Evolutionary conservation across 1,140 invertebrate genomes (phyloP), one percentile per base, ranked within the genome.

Genomic region (Cryptotermes secundus): DNA sequence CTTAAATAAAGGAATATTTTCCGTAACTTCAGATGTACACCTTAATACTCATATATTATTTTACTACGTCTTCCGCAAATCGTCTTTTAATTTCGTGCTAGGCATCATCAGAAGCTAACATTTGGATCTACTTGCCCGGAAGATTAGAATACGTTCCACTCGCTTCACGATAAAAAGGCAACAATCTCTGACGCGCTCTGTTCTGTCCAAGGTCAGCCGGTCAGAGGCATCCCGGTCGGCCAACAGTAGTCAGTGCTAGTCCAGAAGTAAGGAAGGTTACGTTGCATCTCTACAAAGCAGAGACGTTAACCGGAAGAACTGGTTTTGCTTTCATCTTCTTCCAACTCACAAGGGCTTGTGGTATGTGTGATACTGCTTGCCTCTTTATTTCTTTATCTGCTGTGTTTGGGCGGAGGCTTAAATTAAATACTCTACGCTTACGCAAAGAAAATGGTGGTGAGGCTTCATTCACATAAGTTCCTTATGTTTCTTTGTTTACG

Each of bases 221-320:
- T 72, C n/a, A 26, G 26, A n/a, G 26, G 1, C 26, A 4, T 72
- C 59, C 3, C 45, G 16, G 45, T 19, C 45, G 16, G 45, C 45
- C 45, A 49, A 49, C 45, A 49, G 45, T 49, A 49, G 45, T 49
- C 22, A 49, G 45, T 49, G 45, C 14, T n/a, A 72, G 59, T 72
- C 59, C 22, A 72, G 31, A 72, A 72, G 59, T 31, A 72, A 31
- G 59, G 59, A 72, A 72, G 59, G 59, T 72, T 72, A 14, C 59
- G 59, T 72, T 72, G 59, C 26, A 24, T 31, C 26, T 72, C 59
- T 1, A n/a, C n/a, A n/a, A n/a, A n/a, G n/a, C n/a, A 31, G 59
- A 72, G 26, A 72, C n/a, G 59, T 26, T n/a, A 72, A 72, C 59
- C 59, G 59, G 59, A 72, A 72, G 59, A 72, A 72, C 59, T 72